phyloP scores from a whole-genome alignment of 2,797 vertebrate species.

The Vireo griseus region DNA sequence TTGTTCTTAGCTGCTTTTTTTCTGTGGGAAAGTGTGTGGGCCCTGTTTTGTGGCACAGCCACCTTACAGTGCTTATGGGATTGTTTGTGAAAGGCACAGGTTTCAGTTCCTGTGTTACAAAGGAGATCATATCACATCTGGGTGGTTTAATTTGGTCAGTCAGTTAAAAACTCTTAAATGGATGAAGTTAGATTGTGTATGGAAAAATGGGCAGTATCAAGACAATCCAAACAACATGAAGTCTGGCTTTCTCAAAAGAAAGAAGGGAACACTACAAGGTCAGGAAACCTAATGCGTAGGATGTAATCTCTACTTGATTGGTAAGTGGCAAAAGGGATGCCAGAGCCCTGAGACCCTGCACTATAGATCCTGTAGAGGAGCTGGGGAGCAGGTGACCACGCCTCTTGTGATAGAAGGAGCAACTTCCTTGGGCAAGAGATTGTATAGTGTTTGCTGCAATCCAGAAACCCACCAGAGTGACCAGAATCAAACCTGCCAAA shows the following conservation, averaged over 20 bases:
- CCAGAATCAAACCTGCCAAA: neutral
- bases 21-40: accelerated
- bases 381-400: neutral
- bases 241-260: neutral
- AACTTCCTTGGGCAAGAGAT: neutral
- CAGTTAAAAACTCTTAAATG: neutral
- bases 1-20: neutral
- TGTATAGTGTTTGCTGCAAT: neutral
- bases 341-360: neutral
- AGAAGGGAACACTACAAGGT: neutral
- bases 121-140: neutral
- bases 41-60: neutral
- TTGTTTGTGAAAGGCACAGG: neutral
- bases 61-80: neutral
- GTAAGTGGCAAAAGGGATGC: neutral
- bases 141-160: neutral
- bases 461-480: neutral
- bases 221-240: neutral
- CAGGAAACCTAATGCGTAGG: neutral
- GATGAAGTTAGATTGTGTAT: neutral
- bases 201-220: neutral
- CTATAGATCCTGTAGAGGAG: neutral
- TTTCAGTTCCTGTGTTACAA: neutral
- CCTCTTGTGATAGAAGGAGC: neutral
- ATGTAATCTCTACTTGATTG: neutral